Base-by-base conservation (phyloP, 2,113 vertebrate genomes). In the Ifrita kowaldi region DNA sequence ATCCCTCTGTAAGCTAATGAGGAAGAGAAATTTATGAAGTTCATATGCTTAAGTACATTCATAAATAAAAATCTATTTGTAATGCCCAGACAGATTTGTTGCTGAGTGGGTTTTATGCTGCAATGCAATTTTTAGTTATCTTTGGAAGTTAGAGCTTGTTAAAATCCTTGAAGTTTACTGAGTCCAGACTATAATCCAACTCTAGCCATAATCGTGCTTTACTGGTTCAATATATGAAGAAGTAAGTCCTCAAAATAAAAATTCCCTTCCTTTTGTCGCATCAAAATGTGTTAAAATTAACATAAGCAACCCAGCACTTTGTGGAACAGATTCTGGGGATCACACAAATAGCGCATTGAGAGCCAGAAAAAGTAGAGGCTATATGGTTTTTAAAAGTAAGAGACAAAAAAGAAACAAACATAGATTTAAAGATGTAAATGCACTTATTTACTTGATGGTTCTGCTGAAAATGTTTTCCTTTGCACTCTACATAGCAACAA, bases 401-500 rank as follows among this genome's bases (percentile, higher is more conserved):
- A 50, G n/a, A 7, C 17, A 64, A 62, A 7, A 50, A 28, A 39
- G 7, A 70, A 79, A 63, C 3, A 77, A 77, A 77, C 16, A 24
- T 35, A 20, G 16, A 32, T 77, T 88, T 86, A 81, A 81, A 92
- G 47, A n/a, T 77, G 30, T 33, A 46, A 47, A 37, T 67, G 7
- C 35, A 53, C 55, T 27, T 87, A 73, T 56, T 88, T 90, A 59
- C 32, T 90, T 80, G 18, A 47, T 41, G 5, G 12, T 52, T 87
- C 32, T 69, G 18, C 50, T 86, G 28, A 44, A 77, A 82, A 87
- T 64, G 30, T 57, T 87, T 81, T 84, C 53, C 16, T 46, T 76
- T 79, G 60, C 18, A 59, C 10, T 79, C 55, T 56, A 64, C 85
- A 71, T 86, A 96, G 90, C 88, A 95, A 96, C 88, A 92, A 89